Base-by-base conservation (phyloP, 2,113 vertebrate species). In the Melanocharis versteri region DNA sequence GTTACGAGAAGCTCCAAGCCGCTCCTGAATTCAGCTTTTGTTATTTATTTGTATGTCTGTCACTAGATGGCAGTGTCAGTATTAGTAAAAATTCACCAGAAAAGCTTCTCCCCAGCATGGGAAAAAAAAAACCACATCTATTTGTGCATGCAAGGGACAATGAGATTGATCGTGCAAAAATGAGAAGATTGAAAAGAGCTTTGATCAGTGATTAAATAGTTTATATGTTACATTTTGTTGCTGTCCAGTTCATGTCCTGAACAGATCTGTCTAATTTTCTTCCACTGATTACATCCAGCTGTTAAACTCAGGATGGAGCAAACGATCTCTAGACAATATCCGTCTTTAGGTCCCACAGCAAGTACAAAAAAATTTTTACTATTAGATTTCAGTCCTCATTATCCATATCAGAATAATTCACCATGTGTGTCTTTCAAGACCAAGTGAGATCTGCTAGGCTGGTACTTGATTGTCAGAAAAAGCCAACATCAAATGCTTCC, bases 81-180 rank as follows among this genome's bases (percentile, higher is more conserved):
- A 47, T 23, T 45, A 21, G n/a, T 33, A 91, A 89, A 86, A 90
- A 87, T 21, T 5, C 50, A 37, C 10, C n/a, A 47, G 44, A 47
- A 33, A 31, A 6, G 5, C 22, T 17, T 3, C 14, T 92, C 6
- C 6, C 4, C 23, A 4, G 6, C 9, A 11, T 3, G 21, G 7
- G 58, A 45, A 30, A 35, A 35, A 44, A 83, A 47, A 15, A n/a
- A n/a, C n/a, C 9, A 22, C 2, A 21, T 39, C 2, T 40, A 9
- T 64, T 70, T 90, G 5, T 57, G 15, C 20, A 15, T 30, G 24
- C 18, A 83, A 56, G n/a, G 10, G 13, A 23, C 45, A 27, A 9
- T n/a, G 7, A 53, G 18, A 58, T 26, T 40, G 35, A 50, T 24
- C 17, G 7, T 4, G 11, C 4, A 72, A 35, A 75, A 84, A 10